Evolutionary conservation across 2,797 vertebrate genomes (phyloP), one percentile per base, ranked within the genome.

Genomic region (Vespertilio murinus): DNA sequence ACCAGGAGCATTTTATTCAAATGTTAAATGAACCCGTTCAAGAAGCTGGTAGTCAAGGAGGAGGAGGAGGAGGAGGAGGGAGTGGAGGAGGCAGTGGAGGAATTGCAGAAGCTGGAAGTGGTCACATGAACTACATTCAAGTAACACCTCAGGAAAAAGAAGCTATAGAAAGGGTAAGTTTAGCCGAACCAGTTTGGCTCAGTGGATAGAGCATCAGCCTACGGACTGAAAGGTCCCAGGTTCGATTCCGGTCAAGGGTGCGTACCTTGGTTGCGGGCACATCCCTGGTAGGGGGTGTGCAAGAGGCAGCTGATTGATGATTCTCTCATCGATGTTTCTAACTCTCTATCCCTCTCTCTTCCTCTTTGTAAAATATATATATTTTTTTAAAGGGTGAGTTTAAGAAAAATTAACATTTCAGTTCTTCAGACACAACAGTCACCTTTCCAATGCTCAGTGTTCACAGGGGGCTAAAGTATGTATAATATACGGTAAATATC

Each of bases 121-220:
- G 98, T 97, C 98, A 98, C 20, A 99, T 99, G 99, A 99, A 99
- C 98, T 99, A 99, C 97, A 99, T 99, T 98, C 99, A 99, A 98
- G 99, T 99, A 97, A 99, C 99, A 22, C 99, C 99, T 95, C 99
- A 99, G 98, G 99, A 99, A 98, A 99, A 99, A 98, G 99, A 99
- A 98, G 99, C 99, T 98, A 99, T 99, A 97, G 99, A 99, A 97
- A 99, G 99, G 99, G 99, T 99, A 93, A 99, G 98, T 69, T 79
- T 74, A 52, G n/a, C n/a, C n/a, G n/a, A n/a, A n/a, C n/a, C n/a
- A n/a, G n/a, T n/a, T n/a, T n/a, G n/a, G n/a, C n/a, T n/a, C n/a
- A n/a, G n/a, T n/a, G n/a, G n/a, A n/a, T n/a, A n/a, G n/a, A n/a
- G n/a, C n/a, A n/a, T n/a, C n/a, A n/a, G n/a, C n/a, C n/a, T n/a